A percentile compares a stretch with the other conserved stretches of the same genome.
Evolutionary conservation across 2,797 vertebrate species (phyloP).

Genomic region (Danio tinwini): DNA sequence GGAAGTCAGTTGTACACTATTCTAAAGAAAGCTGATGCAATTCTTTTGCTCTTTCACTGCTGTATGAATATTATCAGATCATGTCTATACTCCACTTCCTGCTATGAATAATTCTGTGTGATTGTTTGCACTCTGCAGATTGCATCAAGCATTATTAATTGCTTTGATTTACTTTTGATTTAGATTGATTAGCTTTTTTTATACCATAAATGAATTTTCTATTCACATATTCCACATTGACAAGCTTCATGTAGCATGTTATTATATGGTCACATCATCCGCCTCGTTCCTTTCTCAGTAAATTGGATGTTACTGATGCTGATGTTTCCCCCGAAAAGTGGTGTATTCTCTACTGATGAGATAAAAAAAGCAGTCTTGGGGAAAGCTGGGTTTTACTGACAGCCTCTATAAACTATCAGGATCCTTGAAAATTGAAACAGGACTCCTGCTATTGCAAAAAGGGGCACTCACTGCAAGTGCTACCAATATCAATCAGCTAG

Average conservation of each 20-base stretch:
- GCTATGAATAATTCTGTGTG: slow-evolving; percentile 69
- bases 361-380: slow-evolving; percentile 48
- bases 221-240: slow-evolving; percentile 80
- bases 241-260: slow-evolving; percentile 81
- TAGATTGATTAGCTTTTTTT: slow-evolving; percentile 78
- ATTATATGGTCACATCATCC: slow-evolving; percentile 82
- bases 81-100: slow-evolving; percentile 65
- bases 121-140: slow-evolving; percentile 74
- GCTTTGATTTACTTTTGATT: slow-evolving; percentile 81
- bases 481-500: slow-evolving; percentile 80
- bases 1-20: no score
- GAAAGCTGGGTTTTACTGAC: neutral
- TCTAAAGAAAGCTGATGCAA: no score
- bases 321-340: slow-evolving; percentile 77
- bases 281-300: slow-evolving; percentile 77
- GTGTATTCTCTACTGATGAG: slow-evolving; percentile 74
- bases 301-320: slow-evolving; percentile 85
- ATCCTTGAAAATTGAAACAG: slow-evolving; percentile 79
- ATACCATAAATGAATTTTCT: slow-evolving; percentile 79
- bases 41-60: no score
- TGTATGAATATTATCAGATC: slow-evolving; percentile 34
- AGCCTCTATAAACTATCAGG: slow-evolving; percentile 68
- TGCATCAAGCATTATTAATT: slow-evolving; percentile 83
- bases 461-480: slow-evolving; percentile 71
- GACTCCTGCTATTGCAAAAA: slow-evolving; percentile 75